Base-by-base conservation (phyloP, 2,888 invertebrate genomes). In the Tachystola acroxantha region DNA sequence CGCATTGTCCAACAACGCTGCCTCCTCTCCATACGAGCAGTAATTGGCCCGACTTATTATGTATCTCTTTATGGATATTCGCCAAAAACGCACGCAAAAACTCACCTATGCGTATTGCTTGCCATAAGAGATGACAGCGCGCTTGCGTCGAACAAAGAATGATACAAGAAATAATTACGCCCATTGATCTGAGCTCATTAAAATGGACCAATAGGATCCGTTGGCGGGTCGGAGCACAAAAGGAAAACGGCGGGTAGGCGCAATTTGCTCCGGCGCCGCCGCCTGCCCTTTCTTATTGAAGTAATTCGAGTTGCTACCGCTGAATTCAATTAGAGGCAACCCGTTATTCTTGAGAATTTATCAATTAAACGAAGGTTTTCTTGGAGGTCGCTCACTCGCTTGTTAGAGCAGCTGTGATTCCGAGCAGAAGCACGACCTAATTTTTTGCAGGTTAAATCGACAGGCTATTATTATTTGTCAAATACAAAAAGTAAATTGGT, bases 151-250 rank as follows among this genome's bases (percentile, higher is more conserved):
- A 64, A 70, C 71, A 75, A 76, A 79, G 74, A 80, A 82, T 78
- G 71, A 78, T 75, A 80, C 78, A 67, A 79, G 72, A 75, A 80
- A 85, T 78, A 82, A 82, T 84, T 82, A 84, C 84, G 82, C 82
- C 82, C 82, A 80, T 82, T 81, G 78, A 82, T 80, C 75, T 73
- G 58, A 61, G 71, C 81, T 82, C 78, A 82, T 81, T 84, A 82
- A 77, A 79, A 69, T 64, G 57, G 56, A 66, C 81, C 84, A 84
- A 84, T 82, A 64, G 67, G 64, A 57, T 52, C 56, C 57, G 59
- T 56, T 53, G 59, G 47, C 50, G 43, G 44, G 54, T 52, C 50
- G 49, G 44, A 48, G 49, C 50, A 70, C 68, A 80, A 80, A 78
- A 79, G 71, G 66, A 75, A 64, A 62, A 71, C 54, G 50, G 55